Conservation (phyloP, 2,888 invertebrate species). For the Ochropleura leucogaster region DNA sequence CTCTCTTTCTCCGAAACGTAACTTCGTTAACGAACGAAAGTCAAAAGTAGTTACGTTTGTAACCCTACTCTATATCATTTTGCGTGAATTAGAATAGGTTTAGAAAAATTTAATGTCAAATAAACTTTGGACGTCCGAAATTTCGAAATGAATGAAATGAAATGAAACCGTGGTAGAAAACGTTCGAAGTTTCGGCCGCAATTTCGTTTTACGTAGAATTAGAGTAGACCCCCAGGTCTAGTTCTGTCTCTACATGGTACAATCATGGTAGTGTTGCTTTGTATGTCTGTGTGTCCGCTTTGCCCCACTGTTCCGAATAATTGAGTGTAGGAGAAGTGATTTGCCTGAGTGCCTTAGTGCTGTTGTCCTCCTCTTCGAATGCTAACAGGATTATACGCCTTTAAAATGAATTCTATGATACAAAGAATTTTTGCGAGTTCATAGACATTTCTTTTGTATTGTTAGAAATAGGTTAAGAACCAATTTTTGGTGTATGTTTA, state of each 20-base stretch:
- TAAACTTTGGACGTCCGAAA: no score
- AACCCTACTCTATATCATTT: no score
- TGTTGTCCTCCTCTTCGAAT: neutral
- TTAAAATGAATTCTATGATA: neutral
- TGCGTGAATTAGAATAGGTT: no score
- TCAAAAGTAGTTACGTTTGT: no score
- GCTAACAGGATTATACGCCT: constrained; percentile 24
- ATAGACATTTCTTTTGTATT: neutral
- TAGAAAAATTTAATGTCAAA: no score
- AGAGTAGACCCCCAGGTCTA: no score
- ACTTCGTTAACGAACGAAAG: no score
- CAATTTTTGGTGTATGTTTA: neutral
- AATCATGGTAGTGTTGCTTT: neutral
- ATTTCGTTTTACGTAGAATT: no score
- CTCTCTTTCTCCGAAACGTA: no score
- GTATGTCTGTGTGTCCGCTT: neutral
- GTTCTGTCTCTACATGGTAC: neutral
- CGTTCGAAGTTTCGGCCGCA: no score
- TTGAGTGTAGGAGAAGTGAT: constrained; percentile 27
- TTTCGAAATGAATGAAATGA: no score
- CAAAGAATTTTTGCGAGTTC: neutral
- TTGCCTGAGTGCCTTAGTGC: constrained; percentile 24
- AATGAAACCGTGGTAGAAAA: no score
- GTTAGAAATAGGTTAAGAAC: neutral
- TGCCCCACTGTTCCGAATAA: constrained; percentile 35